These are phyloP conservation scores for Timandra comae DNA, from an alignment of 2,888 invertebrate species.

Conservation along the genomic window DNA sequence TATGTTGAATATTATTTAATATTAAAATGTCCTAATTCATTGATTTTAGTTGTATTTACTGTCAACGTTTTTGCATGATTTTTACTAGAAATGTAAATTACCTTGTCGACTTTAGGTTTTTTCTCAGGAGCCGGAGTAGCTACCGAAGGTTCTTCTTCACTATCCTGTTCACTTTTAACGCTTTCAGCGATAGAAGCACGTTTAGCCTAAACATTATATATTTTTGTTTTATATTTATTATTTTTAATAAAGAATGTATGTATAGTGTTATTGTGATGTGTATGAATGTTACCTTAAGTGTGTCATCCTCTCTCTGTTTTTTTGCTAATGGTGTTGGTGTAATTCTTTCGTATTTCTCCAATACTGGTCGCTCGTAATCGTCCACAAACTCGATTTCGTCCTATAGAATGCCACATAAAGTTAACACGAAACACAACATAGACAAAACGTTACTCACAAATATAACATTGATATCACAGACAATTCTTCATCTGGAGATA, in stretches of 20 bases:
- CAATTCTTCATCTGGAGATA: conserved; percentile 1
- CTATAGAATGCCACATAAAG: conserved; percentile 61
- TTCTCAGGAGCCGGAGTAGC: conserved; percentile 53
- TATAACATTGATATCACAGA: conserved; percentile 5
- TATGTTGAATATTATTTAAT: conserved; percentile 24
- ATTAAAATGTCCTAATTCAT: conserved; percentile 1
- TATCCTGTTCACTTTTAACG: conserved; percentile 59
- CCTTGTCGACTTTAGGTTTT: conserved; percentile 48
- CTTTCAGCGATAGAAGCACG: conserved; percentile 64
- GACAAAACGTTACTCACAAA: conserved; percentile 23
- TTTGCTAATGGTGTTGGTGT: conserved; percentile 72
- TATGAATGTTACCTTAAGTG: conserved; percentile 55
- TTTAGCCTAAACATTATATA: conserved; percentile 47
- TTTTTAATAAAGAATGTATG: conserved; percentile 8
- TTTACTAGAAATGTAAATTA: conserved; percentile 33
- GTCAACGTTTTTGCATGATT: not conserved
- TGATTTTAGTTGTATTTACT: not conserved
- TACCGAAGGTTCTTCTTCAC: conserved; percentile 60
- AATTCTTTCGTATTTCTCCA: conserved; percentile 83
- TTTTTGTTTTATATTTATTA: conserved; percentile 12
- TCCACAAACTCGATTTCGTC: conserved; percentile 75
- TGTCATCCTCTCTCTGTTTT: conserved; percentile 66
- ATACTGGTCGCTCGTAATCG: conserved; percentile 86
- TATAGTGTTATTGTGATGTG: conserved; percentile 36
- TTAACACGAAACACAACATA: conserved; percentile 45